Evolutionary conservation across 2,113 vertebrate species (phyloP).

Genomic region (Thalassarche chlororhynchos): DNA sequence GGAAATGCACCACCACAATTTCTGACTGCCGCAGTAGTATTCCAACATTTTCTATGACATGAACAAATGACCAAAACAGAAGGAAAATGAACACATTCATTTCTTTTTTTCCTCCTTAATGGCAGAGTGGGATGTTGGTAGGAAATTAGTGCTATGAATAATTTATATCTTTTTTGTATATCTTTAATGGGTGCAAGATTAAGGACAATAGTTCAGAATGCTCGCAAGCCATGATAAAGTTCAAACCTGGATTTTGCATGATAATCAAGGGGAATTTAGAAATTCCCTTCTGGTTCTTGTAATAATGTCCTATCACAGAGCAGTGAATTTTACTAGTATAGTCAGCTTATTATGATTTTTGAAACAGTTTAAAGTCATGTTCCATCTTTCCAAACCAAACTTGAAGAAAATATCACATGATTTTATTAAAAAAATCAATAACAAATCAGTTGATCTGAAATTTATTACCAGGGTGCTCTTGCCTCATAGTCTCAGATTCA

Average conservation of each 20-base stretch:
- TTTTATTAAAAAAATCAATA: background rate
- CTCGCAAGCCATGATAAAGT: background rate
- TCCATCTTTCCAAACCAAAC: background rate
- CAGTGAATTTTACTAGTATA: background rate
- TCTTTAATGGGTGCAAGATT: background rate
- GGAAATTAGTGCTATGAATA: background rate
- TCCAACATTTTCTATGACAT: background rate
- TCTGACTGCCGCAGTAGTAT: background rate
- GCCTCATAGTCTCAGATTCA: background rate
- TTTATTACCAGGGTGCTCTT: background rate
- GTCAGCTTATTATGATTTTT: accelerated
- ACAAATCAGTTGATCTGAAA: background rate
- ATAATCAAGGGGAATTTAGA: background rate
- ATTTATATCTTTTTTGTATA: background rate
- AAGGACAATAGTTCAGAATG: background rate
- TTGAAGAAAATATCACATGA: background rate
- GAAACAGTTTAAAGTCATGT: background rate
- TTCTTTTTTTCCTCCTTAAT: background rate
- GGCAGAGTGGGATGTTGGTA: background rate
- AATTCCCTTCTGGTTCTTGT: background rate
- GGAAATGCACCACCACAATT: background rate
- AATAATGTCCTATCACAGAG: background rate
- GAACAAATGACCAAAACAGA: background rate
- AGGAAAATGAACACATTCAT: background rate
- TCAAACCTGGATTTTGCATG: background rate